Conservation (phyloP, 2,113 vertebrate species). For the Apus apus region DNA sequence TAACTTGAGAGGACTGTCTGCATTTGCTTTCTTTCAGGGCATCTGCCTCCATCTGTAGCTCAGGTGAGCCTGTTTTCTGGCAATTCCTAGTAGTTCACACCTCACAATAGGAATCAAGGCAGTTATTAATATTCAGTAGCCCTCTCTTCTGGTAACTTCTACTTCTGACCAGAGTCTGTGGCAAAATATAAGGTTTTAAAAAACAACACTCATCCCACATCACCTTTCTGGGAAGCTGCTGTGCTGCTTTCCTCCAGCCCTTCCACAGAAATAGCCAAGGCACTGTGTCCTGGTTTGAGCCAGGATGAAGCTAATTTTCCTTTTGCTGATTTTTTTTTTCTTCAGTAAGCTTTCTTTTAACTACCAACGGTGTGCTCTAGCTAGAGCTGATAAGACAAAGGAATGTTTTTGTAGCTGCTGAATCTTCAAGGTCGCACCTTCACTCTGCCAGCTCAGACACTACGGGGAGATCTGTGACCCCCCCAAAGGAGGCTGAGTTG, state of each 20-base stretch:
- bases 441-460: too few relatives aligned
- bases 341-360: too few relatives aligned
- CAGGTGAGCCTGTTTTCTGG: neutral
- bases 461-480: too few relatives aligned
- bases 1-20: neutral
- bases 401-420: too few relatives aligned
- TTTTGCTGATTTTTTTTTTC: too few relatives aligned
- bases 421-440: too few relatives aligned
- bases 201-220: neutral
- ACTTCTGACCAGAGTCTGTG: neutral
- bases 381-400: too few relatives aligned
- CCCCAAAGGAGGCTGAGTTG: too few relatives aligned
- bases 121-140: neutral
- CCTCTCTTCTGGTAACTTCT: neutral
- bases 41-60: neutral
- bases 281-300: too few relatives aligned
- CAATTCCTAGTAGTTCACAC: neutral
- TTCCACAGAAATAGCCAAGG: neutral
- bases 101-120: neutral
- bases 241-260: neutral
- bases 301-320: too few relatives aligned
- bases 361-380: too few relatives aligned
- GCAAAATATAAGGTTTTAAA: neutral
- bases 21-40: neutral
- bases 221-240: neutral